phyloP scores from a whole-genome alignment of 2,113 vertebrate genomes.

The Chloroceryle aenea region DNA sequence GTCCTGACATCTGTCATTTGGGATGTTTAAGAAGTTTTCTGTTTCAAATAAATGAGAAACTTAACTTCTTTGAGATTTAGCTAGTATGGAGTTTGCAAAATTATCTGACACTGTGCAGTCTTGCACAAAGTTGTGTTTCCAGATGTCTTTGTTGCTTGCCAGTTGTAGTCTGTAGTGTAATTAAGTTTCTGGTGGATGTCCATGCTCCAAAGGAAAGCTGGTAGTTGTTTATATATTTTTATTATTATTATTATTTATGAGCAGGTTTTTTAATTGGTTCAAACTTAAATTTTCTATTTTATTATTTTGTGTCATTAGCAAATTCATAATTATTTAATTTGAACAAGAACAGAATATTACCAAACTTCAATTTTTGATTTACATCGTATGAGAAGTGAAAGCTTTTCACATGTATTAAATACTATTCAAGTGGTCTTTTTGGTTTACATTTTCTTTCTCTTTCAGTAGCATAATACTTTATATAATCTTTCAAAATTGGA shows the following conservation, averaged over 20 bases:
- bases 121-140: neutral
- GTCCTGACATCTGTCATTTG: conserved; percentile 57
- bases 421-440: too few relatives aligned
- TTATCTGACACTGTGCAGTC: neutral
- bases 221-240: neutral
- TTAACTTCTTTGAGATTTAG: conserved; percentile 31
- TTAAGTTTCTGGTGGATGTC: neutral
- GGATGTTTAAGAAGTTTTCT: conserved; percentile 23
- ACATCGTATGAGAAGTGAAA: neutral
- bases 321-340: neutral
- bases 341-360: neutral
- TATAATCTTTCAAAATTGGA: too few relatives aligned
- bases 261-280: neutral
- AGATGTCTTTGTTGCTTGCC: neutral
- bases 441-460: too few relatives aligned
- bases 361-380: neutral
- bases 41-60: neutral
- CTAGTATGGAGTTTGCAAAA: neutral
- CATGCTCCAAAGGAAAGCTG: neutral
- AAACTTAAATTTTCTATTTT: neutral
- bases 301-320: neutral
- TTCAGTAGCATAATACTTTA: too few relatives aligned
- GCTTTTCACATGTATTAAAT: too few relatives aligned
- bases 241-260: neutral
- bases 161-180: conserved; percentile 9